Conservation (phyloP, 2,888 invertebrate species). For the Lymantria monacha region DNA sequence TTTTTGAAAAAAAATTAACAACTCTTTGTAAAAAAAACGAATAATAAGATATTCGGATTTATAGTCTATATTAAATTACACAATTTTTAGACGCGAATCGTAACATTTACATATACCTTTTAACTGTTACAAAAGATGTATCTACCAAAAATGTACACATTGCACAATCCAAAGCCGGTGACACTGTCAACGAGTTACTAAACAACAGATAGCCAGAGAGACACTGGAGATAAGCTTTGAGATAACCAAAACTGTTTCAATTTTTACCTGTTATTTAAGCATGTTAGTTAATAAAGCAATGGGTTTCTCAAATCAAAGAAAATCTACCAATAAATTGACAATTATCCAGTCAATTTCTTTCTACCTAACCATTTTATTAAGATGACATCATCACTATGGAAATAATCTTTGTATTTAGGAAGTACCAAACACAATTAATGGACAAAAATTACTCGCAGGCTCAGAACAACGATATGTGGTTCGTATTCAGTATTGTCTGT, state of each 20-base stretch:
- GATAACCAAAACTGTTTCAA: slow-evolving; percentile 28
- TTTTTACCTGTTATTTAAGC: slow-evolving; percentile 4
- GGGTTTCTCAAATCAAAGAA: no score
- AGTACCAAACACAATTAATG: no score
- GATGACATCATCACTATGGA: no score
- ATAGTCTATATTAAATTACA: not conserved
- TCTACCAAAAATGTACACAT: slow-evolving; percentile 48
- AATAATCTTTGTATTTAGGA: no score
- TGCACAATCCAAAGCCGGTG: slow-evolving; percentile 52
- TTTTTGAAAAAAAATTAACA: no score
- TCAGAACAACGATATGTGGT: no score
- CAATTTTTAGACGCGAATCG: not conserved
- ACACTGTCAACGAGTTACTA: slow-evolving; percentile 42
- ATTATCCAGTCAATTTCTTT: no score
- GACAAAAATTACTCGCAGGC: no score
- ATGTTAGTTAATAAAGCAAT: not conserved
- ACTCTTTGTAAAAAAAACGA: no score
- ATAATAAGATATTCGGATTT: not conserved
- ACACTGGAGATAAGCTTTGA: slow-evolving; percentile 49
- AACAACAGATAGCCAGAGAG: slow-evolving; percentile 42
- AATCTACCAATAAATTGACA: no score
- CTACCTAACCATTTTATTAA: no score
- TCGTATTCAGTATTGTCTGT: no score
- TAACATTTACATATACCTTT: slow-evolving; percentile 18
- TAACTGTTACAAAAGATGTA: slow-evolving; percentile 24